Evolutionary conservation across 1,140 invertebrate species (phyloP).

Genomic region (Drosophila murphyi): DNA sequence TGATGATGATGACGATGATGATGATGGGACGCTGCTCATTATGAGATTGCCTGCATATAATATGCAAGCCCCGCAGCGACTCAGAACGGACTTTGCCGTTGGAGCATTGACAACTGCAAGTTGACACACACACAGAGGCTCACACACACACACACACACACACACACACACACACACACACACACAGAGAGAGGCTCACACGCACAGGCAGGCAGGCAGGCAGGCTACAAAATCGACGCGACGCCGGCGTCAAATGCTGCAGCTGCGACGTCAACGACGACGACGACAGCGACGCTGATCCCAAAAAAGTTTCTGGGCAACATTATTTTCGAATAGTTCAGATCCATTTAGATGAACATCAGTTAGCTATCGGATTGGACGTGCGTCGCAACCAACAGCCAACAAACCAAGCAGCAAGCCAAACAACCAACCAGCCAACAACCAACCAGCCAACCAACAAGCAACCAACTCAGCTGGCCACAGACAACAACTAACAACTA

Average conservation of each 20-base stretch:
- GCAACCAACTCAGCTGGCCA: conserved; percentile 17
- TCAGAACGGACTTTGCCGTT: conserved; percentile 77
- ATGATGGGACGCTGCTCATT: conserved; percentile 52
- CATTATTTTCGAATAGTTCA: conserved; percentile 84
- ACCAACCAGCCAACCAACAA: conserved; percentile 21
- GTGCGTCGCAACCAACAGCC: conserved; percentile 51
- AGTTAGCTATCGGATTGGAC: conserved; percentile 84
- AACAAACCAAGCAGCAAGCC: conserved; percentile 19
- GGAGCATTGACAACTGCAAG: conserved; percentile 69
- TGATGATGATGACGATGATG: conserved; percentile 49
- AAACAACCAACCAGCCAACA: conserved; percentile 11
- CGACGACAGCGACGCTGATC: conserved; percentile 62
- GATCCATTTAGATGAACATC: conserved; percentile 85
- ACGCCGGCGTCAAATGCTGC: conserved; percentile 46
- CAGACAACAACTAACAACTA: not conserved
- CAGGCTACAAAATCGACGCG: conserved; percentile 24
- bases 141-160: conserved; percentile 8
- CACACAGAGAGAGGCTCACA: not conserved
- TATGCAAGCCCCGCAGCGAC: conserved; percentile 73
- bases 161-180: conserved; percentile 18
- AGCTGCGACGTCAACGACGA: conserved; percentile 24
- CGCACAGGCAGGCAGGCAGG: not conserved
- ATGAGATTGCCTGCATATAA: conserved; percentile 75
- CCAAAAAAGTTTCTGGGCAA: conserved; percentile 81
- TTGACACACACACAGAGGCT: conserved; percentile 31